Evolutionary conservation across 2,797 vertebrate genomes (phyloP), one percentile per base, ranked within the genome.

Genomic region (Mormyrops attenuatus): DNA sequence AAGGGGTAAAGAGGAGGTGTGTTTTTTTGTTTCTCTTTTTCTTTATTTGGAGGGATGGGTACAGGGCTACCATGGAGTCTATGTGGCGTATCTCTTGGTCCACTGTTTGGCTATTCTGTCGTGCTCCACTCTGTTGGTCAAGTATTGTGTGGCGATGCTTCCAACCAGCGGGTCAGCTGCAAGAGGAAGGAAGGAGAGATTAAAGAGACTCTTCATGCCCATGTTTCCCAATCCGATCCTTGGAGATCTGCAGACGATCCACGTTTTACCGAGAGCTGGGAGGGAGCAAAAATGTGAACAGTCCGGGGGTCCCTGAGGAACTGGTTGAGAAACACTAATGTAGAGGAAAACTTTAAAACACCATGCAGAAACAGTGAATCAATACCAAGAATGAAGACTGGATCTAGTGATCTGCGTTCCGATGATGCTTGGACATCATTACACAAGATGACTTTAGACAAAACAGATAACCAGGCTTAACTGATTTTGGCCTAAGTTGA

Each of bases 31-130:
- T 85, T 50, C 47, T 87, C 8, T 38, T 55, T 86, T 26, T 86
- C 50, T 86, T 55, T 55, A 17, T 55, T 86, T 30, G 52, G 50
- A 38, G 50, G 85, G 50, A 5, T 0, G 50, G 85, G 30, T 3
- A 50, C 5, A 7, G 30, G 52, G 22, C 11, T 17, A 13, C 6
- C 41, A 5, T 7, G 87, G 15, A 22, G 77, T 90, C 95, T 97
- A 98, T 97, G 98, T 98, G 92, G 98, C 97, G 0, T 99, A 98
- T 96, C 98, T 95, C 95, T 98, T 98, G 92, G 98, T 98, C 98
- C 97, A 98, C 93, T 98, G 98, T 96, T 97, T 97, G 96, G 98
- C 98, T 95, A 97, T 98, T 93, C 97, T 96, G 96, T 98, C 97
- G 92, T 99, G 98, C 93, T 99, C 98, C 88, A 96, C 97, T 97